Evolutionary conservation across 92 coral and sea anemone species (phyloP).

Genomic region (Virgularia gustaviana): DNA sequence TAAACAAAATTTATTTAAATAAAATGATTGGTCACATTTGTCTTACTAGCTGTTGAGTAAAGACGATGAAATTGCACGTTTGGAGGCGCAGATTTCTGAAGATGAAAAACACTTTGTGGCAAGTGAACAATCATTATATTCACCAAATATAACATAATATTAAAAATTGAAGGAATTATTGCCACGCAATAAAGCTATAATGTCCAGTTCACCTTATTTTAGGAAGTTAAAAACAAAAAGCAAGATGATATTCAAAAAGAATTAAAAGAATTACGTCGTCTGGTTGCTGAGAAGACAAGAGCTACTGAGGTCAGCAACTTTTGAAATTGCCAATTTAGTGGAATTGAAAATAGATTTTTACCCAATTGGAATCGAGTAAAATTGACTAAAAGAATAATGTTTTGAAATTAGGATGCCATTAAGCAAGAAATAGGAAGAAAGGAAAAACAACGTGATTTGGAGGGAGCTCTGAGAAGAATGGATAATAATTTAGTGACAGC

Average conservation of each 20-base stretch:
- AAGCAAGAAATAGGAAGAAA: background rate
- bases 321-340: background rate
- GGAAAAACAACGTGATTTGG: conserved; percentile 18
- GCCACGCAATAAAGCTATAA: background rate
- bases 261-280: conserved; percentile 24
- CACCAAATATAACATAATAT: background rate
- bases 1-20: no score
- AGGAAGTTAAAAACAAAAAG: conserved; percentile 12
- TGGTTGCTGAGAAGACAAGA: conserved; percentile 2
- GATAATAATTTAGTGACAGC: conserved; percentile 10
- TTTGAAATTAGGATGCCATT: background rate
- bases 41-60: conserved; percentile 26
- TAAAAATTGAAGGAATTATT: background rate
- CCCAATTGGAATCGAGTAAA: no score
- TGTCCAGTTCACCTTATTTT: background rate
- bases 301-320: conserved; percentile 17
- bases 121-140: background rate
- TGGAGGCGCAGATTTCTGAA: conserved; percentile 34
- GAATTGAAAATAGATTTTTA: background rate
- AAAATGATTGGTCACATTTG: no score
- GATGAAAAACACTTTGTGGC: conserved; percentile 27
- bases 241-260: conserved; percentile 5
- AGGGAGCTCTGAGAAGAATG: conserved; percentile 12
- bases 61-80: conserved; percentile 30
- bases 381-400: background rate